Evolutionary conservation across 2,797 vertebrate genomes (phyloP).

Genomic region (Acanthurus leucopareius): DNA sequence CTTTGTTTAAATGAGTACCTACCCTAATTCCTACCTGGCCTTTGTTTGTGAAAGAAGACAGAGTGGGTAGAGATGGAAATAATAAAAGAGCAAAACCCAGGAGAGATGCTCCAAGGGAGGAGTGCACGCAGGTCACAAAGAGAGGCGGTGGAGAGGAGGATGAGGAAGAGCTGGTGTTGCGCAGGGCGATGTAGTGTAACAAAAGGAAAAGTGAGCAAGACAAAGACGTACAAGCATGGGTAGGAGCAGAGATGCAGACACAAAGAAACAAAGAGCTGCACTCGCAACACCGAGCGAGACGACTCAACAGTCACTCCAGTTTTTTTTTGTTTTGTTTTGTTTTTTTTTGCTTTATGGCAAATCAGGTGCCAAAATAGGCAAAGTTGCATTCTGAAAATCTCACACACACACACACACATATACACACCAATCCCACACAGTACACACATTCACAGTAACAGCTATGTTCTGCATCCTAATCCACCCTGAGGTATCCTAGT

Average conservation of each 20-base stretch:
- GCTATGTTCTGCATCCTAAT: slow-evolving; percentile 74
- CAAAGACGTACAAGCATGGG: slow-evolving; percentile 61
- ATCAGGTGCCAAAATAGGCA: slow-evolving; percentile 48
- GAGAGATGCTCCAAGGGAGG: slow-evolving; percentile 64
- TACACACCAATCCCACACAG: slow-evolving; percentile 5
- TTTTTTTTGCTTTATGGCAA: slow-evolving; percentile 47
- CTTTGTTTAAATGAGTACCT: slow-evolving; percentile 56
- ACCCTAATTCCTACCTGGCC: slow-evolving; percentile 67
- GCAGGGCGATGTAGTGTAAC: slow-evolving; percentile 61
- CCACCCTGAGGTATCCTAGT: slow-evolving; percentile 69
- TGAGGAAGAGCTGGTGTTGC: slow-evolving; percentile 41
- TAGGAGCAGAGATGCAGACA: slow-evolving; percentile 68
- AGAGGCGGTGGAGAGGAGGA: slow-evolving; percentile 56
- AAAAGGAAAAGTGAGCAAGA: slow-evolving; percentile 76
- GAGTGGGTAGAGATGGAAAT: slow-evolving; percentile 61
- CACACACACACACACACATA: no score
- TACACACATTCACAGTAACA: slow-evolving; percentile 51
- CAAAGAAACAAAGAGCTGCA: slow-evolving; percentile 79
- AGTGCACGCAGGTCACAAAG: slow-evolving; percentile 70
- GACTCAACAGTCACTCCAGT: slow-evolving; percentile 19
- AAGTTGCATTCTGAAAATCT: slow-evolving; percentile 30
- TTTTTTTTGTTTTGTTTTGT: background rate
- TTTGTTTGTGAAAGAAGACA: slow-evolving; percentile 69
- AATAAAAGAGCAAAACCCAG: slow-evolving; percentile 76
- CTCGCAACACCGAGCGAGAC: slow-evolving; percentile 44